Percentiles rank a stretch among this genome's conserved stretches.
These are phyloP conservation scores for Pimephales promelas DNA, from an alignment of 2,113 vertebrate species.

Conservation along the genomic window DNA sequence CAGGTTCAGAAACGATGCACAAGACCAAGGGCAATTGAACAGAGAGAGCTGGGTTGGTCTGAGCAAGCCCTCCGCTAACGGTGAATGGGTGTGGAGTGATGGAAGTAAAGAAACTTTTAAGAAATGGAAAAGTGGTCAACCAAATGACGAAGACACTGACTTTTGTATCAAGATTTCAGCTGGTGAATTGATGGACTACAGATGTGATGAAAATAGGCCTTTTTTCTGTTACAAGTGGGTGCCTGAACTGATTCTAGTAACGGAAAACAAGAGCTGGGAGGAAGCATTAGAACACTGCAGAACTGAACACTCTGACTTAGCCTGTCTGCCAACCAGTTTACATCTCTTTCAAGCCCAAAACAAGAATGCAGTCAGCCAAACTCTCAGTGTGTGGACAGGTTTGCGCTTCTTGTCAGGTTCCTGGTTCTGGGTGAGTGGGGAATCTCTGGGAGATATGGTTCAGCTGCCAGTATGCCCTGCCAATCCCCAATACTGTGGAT, in stretches of 20 bases:
- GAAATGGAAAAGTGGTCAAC: not conserved
- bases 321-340: not conserved
- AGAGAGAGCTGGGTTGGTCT: constrained; percentile 4
- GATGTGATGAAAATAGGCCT: rapidly evolving
- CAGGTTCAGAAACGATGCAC: not conserved
- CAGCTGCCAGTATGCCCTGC: not conserved
- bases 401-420: constrained; percentile 60
- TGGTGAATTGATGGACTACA: rapidly evolving
- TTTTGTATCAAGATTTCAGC: not conserved
- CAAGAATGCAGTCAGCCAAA: not conserved
- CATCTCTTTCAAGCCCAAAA: not conserved
- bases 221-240: constrained; percentile 23
- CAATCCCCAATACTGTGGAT: not conserved
- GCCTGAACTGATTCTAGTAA: not conserved
- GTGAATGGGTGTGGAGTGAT: not conserved
- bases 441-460: not conserved
- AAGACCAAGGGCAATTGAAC: rapidly evolving
- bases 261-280: not conserved
- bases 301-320: not conserved
- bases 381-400: constrained; percentile 16
- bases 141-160: rapidly evolving
- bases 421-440: constrained; percentile 31
- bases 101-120: not conserved
- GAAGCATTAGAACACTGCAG: constrained; percentile 5
- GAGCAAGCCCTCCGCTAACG: not conserved